Evolutionary conservation across 2,888 invertebrate species (phyloP).

Genomic region (Apamea monoglypha): DNA sequence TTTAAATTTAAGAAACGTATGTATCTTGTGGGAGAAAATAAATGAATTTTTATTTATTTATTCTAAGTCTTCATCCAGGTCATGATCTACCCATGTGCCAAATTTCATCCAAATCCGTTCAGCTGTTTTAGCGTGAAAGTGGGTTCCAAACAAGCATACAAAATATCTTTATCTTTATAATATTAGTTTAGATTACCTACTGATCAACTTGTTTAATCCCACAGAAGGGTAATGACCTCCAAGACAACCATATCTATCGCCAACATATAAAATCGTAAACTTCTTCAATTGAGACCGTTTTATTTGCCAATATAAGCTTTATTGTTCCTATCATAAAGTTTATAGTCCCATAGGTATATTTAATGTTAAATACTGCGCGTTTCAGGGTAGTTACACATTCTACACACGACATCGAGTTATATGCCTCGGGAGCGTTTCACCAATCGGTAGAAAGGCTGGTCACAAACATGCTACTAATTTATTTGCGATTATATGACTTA

Average conservation of each 20-base stretch:
- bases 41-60: too few species aligned
- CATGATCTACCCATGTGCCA: too few species aligned
- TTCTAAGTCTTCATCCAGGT: too few species aligned
- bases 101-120: too few species aligned
- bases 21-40: too few species aligned
- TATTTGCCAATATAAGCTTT: conserved; percentile 30
- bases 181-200: too few species aligned
- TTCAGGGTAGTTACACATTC: conserved; percentile 33
- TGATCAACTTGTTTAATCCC: not conserved
- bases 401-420: conserved; percentile 32
- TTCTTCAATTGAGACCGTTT: conserved; percentile 22
- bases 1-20: too few species aligned
- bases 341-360: conserved; percentile 11
- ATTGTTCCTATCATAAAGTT: conserved; percentile 17
- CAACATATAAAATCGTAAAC: conserved; percentile 14
- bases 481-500: not conserved
- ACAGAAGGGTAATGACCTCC: not conserved
- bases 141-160: too few species aligned
- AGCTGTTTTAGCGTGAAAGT: too few species aligned
- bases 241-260: not conserved
- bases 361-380: conserved; percentile 18
- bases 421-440: conserved; percentile 25
- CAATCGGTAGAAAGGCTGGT: not conserved
- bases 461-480: conserved; percentile 6
- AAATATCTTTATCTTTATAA: too few species aligned